A percentile compares a stretch with the other conserved stretches of the same genome.
These are phyloP conservation scores for Rhadina sibilatrix DNA, from an alignment of 2,113 vertebrate genomes.

Conservation along the genomic window DNA sequence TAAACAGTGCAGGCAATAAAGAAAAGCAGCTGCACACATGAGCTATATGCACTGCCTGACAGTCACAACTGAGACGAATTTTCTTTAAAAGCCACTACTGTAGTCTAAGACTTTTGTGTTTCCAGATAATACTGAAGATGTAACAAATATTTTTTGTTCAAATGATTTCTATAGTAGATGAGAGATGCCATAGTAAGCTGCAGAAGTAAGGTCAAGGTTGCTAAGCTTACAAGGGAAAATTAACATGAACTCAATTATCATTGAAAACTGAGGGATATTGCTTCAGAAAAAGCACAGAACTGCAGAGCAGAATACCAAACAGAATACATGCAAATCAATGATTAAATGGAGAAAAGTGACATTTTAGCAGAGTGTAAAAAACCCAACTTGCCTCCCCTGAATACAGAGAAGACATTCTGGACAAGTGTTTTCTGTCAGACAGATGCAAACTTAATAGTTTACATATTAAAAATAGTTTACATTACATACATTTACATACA, in stretches of 20 bases:
- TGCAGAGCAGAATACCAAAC: not conserved
- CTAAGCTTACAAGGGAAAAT: not conserved
- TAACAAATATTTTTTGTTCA: not conserved
- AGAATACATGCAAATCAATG: not conserved
- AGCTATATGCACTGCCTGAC: not conserved
- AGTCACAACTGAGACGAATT: not conserved
- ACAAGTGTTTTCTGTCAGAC: not conserved
- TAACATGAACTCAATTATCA: not conserved
- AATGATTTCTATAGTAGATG: not conserved
- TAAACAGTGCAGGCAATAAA: not conserved
- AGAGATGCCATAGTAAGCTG: not conserved
- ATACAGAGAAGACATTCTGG: not conserved
- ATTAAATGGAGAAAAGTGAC: not conserved
- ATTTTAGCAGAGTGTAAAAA: not conserved
- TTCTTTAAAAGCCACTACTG: not conserved
- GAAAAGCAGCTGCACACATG: not conserved
- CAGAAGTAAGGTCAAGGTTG: not conserved
- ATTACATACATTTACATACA: not conserved
- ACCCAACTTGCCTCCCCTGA: not conserved
- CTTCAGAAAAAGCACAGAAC: not conserved
- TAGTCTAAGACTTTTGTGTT: not conserved
- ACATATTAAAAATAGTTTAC: not conserved
- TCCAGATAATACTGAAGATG: not conserved
- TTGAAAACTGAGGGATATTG: not conserved
- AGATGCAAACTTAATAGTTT: not conserved